Conservation (phyloP, 37 sponge, comb jelly and placozoan genomes). For the Agelas oroides region DNA sequence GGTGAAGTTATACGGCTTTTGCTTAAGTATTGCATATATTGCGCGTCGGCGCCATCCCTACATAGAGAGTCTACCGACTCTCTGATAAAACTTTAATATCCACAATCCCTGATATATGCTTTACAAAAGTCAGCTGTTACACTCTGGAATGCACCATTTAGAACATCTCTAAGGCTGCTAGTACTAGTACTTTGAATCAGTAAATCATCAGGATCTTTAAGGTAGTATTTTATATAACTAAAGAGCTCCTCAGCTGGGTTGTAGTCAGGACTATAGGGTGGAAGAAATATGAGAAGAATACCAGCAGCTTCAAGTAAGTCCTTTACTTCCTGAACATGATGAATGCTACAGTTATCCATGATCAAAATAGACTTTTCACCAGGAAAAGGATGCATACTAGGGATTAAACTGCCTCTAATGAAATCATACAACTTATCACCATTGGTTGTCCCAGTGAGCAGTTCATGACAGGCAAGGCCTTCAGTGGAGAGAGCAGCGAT, state of each 20-base stretch:
- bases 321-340: conserved; percentile 31
- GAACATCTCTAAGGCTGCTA: neutral
- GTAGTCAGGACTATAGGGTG: conserved; percentile 37
- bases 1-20: too few species aligned
- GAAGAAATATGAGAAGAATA: conserved; percentile 21
- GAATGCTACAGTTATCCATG: conserved; percentile 40
- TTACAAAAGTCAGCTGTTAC: neutral
- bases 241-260: conserved; percentile 28
- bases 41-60: too few species aligned
- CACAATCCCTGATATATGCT: neutral
- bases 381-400: conserved; percentile 21
- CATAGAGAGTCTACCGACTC: too few species aligned
- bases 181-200: neutral
- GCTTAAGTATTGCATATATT: too few species aligned
- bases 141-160: conserved; percentile 15
- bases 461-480: conserved; percentile 9
- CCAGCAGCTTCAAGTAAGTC: conserved; percentile 1
- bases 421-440: conserved; percentile 16
- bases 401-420: conserved; percentile 22
- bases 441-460: conserved; percentile 18
- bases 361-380: conserved; percentile 9
- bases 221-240: conserved; percentile 28
- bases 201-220: conserved; percentile 50
- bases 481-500: conserved; percentile 26
- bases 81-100: neutral